Percentiles rank a stretch among this genome's conserved stretches.
Evolutionary conservation across 2,888 invertebrate species (phyloP).

Genomic region (Chaitophorus viminalis): DNA sequence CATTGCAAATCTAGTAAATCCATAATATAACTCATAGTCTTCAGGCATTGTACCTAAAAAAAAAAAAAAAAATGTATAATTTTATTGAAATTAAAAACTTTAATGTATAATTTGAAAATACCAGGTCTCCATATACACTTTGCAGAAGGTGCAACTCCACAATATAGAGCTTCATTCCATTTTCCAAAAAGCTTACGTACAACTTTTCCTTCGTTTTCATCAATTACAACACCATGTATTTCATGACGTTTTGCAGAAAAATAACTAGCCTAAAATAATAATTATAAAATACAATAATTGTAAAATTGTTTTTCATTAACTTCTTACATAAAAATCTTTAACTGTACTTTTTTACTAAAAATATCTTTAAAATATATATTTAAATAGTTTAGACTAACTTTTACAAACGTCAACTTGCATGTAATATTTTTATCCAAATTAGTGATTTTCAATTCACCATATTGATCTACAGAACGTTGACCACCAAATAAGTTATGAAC

Average conservation of each 20-base stretch:
- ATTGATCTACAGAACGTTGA: conserved; percentile 87
- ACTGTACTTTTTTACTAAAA: neutral
- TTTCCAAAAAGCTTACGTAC: conserved; percentile 78
- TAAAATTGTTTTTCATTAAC: too few relatives aligned
- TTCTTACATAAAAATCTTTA: too few relatives aligned
- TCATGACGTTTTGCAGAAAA: conserved; percentile 84
- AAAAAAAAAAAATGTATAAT: conserved; percentile 8
- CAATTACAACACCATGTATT: conserved; percentile 76
- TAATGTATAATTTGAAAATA: conserved; percentile 65
- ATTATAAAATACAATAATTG: neutral
- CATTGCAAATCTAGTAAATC: conserved; percentile 86
- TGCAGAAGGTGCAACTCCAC: conserved; percentile 78
- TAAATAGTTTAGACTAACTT: conserved; percentile 72
- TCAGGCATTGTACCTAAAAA: conserved; percentile 79
- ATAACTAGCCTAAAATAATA: conserved; percentile 74
- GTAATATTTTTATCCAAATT: conserved; percentile 74
- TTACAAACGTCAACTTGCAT: conserved; percentile 83
- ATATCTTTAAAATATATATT: neutral
- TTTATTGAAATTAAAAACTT: neutral
- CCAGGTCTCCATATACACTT: conserved; percentile 83
- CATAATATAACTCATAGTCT: conserved; percentile 82
- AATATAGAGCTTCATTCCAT: conserved; percentile 84
- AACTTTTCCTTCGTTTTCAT: conserved; percentile 71
- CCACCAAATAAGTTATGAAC: conserved; percentile 86
- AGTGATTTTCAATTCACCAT: conserved; percentile 80